Evolutionary conservation across 2,797 vertebrate species (phyloP).

Genomic region (Eulemur mongoz): DNA sequence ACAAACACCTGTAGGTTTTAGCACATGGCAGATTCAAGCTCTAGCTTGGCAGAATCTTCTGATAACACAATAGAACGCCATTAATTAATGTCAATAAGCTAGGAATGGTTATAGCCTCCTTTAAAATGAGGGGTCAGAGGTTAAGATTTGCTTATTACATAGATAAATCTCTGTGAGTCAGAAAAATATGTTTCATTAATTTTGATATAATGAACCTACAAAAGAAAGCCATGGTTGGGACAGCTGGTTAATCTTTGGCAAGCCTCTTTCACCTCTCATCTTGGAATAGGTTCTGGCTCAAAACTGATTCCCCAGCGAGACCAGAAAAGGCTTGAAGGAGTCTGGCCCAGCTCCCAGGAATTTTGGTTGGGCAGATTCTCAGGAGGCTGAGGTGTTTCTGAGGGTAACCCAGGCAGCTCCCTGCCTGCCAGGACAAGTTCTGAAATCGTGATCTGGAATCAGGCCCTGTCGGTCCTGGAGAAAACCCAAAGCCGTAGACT

Average conservation of each 20-base stretch:
- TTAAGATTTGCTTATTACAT: background rate
- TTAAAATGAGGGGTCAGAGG: conserved; percentile 6
- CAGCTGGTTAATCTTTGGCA: background rate
- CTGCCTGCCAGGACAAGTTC: background rate
- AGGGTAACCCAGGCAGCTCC: conserved; percentile 26
- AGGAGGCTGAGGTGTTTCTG: conserved; percentile 45
- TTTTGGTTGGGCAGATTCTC: conserved; percentile 17
- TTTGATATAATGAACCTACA: background rate
- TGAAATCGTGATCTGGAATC: conserved; percentile 53
- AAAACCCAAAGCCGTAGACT: conserved; percentile 56
- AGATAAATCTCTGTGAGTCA: conserved; percentile 28
- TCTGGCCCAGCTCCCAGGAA: conserved; percentile 42
- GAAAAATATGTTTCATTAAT: background rate
- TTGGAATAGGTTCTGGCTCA: conserved; percentile 34
- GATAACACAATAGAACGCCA: background rate
- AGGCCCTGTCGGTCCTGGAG: conserved; percentile 30
- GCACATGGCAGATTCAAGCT: background rate
- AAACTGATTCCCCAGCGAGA: background rate
- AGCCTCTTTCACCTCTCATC: conserved; percentile 6
- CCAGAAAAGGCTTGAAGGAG: conserved; percentile 38
- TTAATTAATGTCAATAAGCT: conserved; percentile 3
- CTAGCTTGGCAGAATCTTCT: background rate
- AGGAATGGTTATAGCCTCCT: background rate
- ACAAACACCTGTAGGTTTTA: background rate
- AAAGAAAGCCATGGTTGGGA: background rate